These are phyloP conservation scores for Rhabdomys pumilio DNA, from an alignment of 2,797 vertebrate genomes.

Conservation along the genomic window DNA sequence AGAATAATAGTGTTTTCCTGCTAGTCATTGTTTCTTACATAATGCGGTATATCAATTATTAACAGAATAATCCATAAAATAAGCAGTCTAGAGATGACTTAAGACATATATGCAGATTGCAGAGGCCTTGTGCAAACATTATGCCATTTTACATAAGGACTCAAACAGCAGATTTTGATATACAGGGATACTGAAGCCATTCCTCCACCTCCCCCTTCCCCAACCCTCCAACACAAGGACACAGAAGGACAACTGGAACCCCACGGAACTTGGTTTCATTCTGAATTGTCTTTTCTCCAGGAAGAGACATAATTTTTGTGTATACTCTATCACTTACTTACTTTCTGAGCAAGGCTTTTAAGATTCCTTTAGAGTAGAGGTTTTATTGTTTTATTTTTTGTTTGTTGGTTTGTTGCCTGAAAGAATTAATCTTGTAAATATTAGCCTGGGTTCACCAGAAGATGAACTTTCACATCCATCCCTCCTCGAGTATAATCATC, in stretches of 20 bases:
- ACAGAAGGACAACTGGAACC: neutral
- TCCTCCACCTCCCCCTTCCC: neutral
- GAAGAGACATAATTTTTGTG: neutral
- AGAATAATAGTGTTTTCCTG: neutral
- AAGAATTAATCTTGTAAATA: slow-evolving; percentile 23
- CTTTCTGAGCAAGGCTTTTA: neutral
- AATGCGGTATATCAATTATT: neutral
- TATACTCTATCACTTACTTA: neutral
- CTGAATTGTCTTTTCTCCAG: neutral
- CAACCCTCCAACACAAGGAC: neutral
- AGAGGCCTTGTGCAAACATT: neutral
- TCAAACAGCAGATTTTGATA: neutral
- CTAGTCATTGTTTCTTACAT: neutral
- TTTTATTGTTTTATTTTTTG: neutral
- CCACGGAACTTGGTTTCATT: neutral
- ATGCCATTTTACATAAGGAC: neutral
- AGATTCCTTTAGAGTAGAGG: neutral
- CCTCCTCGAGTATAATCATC: neutral
- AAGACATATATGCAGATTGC: neutral
- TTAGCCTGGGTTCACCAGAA: neutral
- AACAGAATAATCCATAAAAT: neutral
- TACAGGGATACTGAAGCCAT: neutral
- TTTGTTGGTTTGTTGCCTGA: neutral
- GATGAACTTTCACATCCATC: neutral
- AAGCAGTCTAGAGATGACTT: neutral